These are phyloP conservation scores for Hermaeophaga mercurialis DNA, from an alignment of 2,888 invertebrate species.

Conservation along the genomic window DNA sequence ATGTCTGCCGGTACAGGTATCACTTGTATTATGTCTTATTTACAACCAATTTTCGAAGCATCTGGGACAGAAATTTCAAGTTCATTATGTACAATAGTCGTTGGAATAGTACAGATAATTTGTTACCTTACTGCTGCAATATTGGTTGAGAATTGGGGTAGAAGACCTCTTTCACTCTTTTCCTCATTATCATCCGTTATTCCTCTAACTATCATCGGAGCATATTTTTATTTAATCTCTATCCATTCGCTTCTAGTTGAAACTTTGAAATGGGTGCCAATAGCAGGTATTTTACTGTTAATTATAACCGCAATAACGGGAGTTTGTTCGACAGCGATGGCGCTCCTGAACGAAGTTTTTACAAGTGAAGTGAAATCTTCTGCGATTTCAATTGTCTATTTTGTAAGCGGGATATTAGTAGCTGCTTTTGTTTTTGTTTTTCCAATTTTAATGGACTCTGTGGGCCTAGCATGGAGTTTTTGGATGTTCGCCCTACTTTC, in stretches of 20 bases:
- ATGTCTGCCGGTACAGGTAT: not conserved
- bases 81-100: not conserved
- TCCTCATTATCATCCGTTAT: constrained; percentile 3
- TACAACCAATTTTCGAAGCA: constrained; percentile 13
- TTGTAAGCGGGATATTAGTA: not conserved
- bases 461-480: constrained; percentile 39
- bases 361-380: constrained; percentile 11
- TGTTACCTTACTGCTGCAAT: constrained; percentile 6
- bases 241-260: constrained; percentile 32
- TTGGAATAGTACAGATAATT: constrained; percentile 12
- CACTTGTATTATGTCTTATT: constrained; percentile 12
- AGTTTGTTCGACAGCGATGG: constrained; percentile 5
- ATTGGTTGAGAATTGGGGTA: constrained; percentile 20
- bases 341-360: constrained; percentile 15
- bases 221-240: constrained; percentile 18
- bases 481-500: constrained; percentile 39
- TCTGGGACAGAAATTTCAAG: constrained; percentile 5
- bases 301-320: constrained; percentile 8
- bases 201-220: constrained; percentile 11
- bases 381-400: constrained; percentile 11
- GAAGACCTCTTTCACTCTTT: constrained; percentile 12
- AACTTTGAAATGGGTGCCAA: constrained; percentile 31
- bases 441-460: constrained; percentile 34
- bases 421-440: constrained; percentile 30
- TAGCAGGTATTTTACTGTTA: constrained; percentile 7